A percentile compares a stretch with the other conserved stretches of the same genome.
These are phyloP conservation scores for Phoronis australis DNA, from an alignment of 2,888 invertebrate genomes.

Conservation along the genomic window DNA sequence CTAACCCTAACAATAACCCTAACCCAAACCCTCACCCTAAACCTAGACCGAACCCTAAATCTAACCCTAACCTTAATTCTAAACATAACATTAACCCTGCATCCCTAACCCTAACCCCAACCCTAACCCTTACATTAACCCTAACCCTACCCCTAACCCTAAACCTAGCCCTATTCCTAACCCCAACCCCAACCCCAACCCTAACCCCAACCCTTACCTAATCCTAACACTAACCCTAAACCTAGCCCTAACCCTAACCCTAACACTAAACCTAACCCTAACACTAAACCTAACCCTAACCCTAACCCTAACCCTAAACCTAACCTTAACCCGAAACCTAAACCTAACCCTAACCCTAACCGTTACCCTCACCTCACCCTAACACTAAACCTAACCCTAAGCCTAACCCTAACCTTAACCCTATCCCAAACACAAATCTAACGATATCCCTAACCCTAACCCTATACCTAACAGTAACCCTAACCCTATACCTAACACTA, in stretches of 20 bases:
- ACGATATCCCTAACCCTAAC: conserved; percentile 15
- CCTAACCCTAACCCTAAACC: conserved; percentile 25
- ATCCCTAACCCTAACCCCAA: no score
- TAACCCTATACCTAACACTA: no score
- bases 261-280: no score
- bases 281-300: no score
- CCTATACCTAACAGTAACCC: conserved; percentile 25
- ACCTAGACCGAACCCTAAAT: conserved; percentile 16
- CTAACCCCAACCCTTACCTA: no score
- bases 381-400: conserved; percentile 21
- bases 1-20: no score
- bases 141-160: conserved; percentile 20
- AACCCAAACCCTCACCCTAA: no score
- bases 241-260: no score
- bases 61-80: conserved; percentile 19
- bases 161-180: no score
- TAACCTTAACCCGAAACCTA: conserved; percentile 26
- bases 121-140: no score
- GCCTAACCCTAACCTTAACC: conserved; percentile 21
- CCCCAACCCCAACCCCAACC: no score
- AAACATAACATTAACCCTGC: conserved; percentile 19
- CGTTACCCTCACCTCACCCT: conserved; percentile 22
- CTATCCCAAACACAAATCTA: conserved; percentile 16
- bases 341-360: conserved; percentile 25
- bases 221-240: conserved; percentile 23